Evolutionary conservation across 2,113 vertebrate species (phyloP).

Genomic region (Scortum barcoo): DNA sequence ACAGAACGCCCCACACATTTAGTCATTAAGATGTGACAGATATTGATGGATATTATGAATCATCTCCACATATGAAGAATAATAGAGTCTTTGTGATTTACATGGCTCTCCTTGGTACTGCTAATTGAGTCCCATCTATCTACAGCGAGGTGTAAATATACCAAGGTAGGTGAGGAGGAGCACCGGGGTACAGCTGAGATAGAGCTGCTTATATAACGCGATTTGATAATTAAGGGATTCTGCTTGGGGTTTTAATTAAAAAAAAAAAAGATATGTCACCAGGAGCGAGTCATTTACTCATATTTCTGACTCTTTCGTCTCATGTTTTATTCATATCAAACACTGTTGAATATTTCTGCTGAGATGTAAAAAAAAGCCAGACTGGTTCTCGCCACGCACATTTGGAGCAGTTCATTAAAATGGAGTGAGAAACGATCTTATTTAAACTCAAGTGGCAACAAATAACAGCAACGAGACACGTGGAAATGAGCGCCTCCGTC

Average conservation of each 20-base stretch:
- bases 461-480: background rate
- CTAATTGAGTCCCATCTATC: constrained; percentile 55
- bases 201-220: background rate
- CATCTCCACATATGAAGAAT: constrained; percentile 22
- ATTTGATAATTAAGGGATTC: constrained; percentile 20
- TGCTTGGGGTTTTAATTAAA: background rate
- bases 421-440: background rate
- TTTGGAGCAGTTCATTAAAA: constrained; percentile 44
- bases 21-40: constrained; percentile 61
- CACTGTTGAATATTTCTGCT: constrained; percentile 9
- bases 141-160: constrained; percentile 30
- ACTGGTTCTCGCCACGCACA: background rate
- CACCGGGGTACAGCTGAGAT: background rate
- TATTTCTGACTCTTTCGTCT: constrained; percentile 2
- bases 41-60: constrained; percentile 47
- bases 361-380: constrained; percentile 18
- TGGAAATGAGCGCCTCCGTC: background rate
- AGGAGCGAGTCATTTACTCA: constrained; percentile 16
- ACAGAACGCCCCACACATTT: constrained; percentile 43
- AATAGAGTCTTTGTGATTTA: constrained; percentile 43
- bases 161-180: background rate
- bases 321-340: constrained; percentile 50
- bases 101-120: constrained; percentile 20
- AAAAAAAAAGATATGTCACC: constrained; percentile 14
- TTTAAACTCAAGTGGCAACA: constrained; percentile 28